phyloP scores from a whole-genome alignment of 2,888 invertebrate species.

The Apodemia zela region DNA sequence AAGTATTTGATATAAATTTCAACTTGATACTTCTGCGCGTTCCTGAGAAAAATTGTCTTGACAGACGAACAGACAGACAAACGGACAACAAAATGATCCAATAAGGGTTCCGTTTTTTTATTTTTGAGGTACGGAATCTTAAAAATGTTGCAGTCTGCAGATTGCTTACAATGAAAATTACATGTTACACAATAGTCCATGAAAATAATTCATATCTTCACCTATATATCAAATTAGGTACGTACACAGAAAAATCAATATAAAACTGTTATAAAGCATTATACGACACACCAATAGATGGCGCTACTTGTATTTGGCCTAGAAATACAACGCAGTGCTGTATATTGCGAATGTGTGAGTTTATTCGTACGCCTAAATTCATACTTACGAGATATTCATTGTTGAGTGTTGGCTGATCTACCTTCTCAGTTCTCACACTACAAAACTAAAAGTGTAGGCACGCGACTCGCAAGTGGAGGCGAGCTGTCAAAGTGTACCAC shows the following conservation, averaged over 20 bases:
- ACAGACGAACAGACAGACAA: no score
- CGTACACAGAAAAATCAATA: conserved; percentile 24
- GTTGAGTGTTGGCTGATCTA: conserved; percentile 23
- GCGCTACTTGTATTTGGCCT: conserved; percentile 35
- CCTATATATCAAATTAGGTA: background rate
- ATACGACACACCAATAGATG: conserved; percentile 37
- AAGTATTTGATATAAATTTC: no score
- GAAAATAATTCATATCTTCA: no score
- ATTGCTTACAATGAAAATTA: no score
- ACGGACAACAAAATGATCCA: no score
- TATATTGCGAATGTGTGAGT: conserved; percentile 39
- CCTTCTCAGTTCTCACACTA: conserved; percentile 24
- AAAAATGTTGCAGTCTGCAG: no score
- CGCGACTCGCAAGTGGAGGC: conserved; percentile 44
- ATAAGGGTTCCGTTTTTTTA: no score
- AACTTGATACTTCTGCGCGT: no score
- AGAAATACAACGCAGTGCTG: conserved; percentile 41
- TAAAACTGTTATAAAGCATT: conserved; percentile 17
- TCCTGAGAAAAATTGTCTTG: no score
- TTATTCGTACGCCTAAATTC: conserved; percentile 24
- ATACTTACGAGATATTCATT: conserved; percentile 11
- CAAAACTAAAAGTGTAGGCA: conserved; percentile 22
- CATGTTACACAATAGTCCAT: no score
- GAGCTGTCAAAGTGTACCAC: conserved; percentile 54
- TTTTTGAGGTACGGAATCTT: no score